Conservation (phyloP, 64 coral and sea anemone genomes). For the Actinia equina region DNA sequence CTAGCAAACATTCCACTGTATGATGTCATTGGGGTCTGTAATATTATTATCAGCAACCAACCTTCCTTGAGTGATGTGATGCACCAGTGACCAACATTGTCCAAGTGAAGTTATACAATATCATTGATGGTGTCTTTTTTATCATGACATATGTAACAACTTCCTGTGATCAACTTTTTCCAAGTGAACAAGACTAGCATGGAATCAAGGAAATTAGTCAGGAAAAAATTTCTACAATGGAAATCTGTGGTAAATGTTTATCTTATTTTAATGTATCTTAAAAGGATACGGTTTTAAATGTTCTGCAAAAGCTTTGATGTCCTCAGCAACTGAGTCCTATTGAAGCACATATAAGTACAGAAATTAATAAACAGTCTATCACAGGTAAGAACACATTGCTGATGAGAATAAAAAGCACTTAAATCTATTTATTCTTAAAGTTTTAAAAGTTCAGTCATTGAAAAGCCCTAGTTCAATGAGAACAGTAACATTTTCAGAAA, state of each 20-base stretch:
- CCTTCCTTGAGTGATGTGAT: too few relatives aligned
- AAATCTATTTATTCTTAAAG: too few relatives aligned
- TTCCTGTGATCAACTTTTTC: slow-evolving; percentile 85
- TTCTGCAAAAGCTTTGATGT: slow-evolving; percentile 87
- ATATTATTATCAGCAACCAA: background rate
- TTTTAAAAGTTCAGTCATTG: too few relatives aligned
- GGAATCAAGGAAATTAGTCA: slow-evolving; percentile 26
- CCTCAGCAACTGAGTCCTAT: slow-evolving; percentile 76
- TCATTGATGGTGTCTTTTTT: background rate
- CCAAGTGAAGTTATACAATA: background rate
- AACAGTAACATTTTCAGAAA: too few relatives aligned
- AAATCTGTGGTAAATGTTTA: background rate
- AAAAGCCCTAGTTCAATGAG: too few relatives aligned
- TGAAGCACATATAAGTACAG: background rate
- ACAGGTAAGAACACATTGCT: background rate
- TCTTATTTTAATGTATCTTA: background rate
- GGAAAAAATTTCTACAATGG: background rate
- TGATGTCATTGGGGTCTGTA: background rate
- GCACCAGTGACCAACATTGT: background rate
- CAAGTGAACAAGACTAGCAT: slow-evolving; percentile 67
- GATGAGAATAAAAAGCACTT: too few relatives aligned
- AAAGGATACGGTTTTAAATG: slow-evolving; percentile 94
- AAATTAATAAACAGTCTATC: background rate
- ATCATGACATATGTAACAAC: slow-evolving; percentile 13
- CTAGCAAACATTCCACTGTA: background rate